Conservation (phyloP, 1,140 invertebrate species). For the Listronotus bonariensis region DNA sequence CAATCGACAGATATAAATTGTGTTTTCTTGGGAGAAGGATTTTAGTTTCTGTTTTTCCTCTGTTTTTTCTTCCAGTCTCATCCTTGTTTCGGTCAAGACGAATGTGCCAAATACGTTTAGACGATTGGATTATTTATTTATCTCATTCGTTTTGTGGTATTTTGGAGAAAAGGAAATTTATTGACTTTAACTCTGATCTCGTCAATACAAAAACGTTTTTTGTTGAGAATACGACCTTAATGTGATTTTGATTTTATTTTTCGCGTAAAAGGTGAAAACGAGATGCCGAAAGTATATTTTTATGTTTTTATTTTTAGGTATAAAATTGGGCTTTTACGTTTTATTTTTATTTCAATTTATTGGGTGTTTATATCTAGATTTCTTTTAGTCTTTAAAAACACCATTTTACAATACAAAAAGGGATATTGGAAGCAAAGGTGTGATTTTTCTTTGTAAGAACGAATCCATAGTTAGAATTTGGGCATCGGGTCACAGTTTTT, state of each 20-base stretch:
- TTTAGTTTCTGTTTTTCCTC: slow-evolving; percentile 28
- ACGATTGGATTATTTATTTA: slow-evolving; percentile 29
- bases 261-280: not conserved
- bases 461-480: too few relatives aligned
- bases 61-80: slow-evolving; percentile 24
- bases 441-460: too few relatives aligned
- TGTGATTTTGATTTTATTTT: too few relatives aligned
- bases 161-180: slow-evolving; percentile 19
- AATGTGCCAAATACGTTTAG: slow-evolving; percentile 31
- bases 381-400: too few relatives aligned
- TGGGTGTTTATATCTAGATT: too few relatives aligned
- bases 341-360: too few relatives aligned
- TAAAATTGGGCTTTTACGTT: too few relatives aligned
- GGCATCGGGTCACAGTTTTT: too few relatives aligned
- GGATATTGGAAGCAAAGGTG: too few relatives aligned
- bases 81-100: slow-evolving; percentile 30
- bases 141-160: slow-evolving; percentile 26
- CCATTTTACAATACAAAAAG: too few relatives aligned
- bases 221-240: slow-evolving; percentile 3
- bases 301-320: too few relatives aligned
- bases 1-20: slow-evolving; percentile 33
- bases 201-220: slow-evolving; percentile 17
- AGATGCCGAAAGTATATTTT: too few relatives aligned
- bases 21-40: slow-evolving; percentile 26
- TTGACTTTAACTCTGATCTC: slow-evolving; percentile 24